phyloP scores from a whole-genome alignment of 2,797 vertebrate species.

The Setipinna tenuifilis region DNA sequence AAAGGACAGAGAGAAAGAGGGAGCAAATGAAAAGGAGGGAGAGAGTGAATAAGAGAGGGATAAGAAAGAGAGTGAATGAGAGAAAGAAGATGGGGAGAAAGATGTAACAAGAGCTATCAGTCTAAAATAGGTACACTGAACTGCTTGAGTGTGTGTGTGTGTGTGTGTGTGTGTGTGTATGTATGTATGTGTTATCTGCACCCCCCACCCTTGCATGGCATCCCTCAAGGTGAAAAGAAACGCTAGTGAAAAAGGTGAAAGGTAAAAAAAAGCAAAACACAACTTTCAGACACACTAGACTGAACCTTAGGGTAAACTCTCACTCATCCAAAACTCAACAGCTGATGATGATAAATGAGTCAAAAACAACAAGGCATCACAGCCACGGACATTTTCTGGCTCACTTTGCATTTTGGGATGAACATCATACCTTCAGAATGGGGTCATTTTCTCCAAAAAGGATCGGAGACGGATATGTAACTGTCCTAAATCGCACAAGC shows the following conservation, averaged over 20 bases:
- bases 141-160: not conserved
- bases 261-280: not conserved
- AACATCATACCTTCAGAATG: not conserved
- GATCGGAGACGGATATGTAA: not conserved
- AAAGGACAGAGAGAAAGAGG: slow-evolving; percentile 28
- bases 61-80: not conserved
- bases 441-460: slow-evolving; percentile 11
- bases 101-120: not conserved
- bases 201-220: not conserved
- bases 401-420: not conserved
- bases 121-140: not conserved
- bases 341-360: not conserved
- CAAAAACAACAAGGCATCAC: not conserved
- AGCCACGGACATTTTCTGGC: not conserved
- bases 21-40: no score
- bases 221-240: slow-evolving; percentile 18
- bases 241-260: not conserved
- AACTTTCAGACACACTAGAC: not conserved
- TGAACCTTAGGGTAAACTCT: not conserved
- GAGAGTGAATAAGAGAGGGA: not conserved
- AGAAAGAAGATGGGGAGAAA: not conserved
- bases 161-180: slow-evolving; percentile 13
- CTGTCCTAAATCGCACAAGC: not conserved
- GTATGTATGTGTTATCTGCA: not conserved
- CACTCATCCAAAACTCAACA: not conserved